phyloP scores from a whole-genome alignment of 2,888 invertebrate genomes.

The Mimachlamys varia region DNA sequence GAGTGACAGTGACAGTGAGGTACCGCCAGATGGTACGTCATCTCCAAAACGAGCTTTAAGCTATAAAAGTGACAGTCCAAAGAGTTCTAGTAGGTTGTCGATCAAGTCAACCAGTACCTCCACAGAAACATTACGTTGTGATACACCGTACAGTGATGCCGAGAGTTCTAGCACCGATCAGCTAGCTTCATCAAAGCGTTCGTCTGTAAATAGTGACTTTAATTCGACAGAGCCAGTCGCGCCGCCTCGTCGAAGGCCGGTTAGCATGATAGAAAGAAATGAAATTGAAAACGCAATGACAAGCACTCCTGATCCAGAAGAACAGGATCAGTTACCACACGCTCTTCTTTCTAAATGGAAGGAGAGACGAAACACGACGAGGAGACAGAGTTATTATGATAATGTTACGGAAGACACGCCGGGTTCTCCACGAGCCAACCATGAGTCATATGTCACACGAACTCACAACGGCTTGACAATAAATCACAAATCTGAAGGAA shows the following conservation, averaged over 20 bases:
- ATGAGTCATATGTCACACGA: constrained; percentile 56
- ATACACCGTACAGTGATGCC: constrained; percentile 66
- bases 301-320: constrained; percentile 52
- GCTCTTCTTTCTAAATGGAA: constrained; percentile 71
- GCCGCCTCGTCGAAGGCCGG: constrained; percentile 52
- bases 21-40: constrained; percentile 60
- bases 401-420: constrained; percentile 68
- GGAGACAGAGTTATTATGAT: constrained; percentile 72
- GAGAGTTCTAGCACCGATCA: constrained; percentile 68
- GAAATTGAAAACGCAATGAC: constrained; percentile 39
- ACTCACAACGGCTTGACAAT: constrained; percentile 54
- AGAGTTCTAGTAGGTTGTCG: constrained; percentile 69
- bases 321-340: constrained; percentile 67
- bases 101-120: constrained; percentile 75
- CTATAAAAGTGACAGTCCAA: constrained; percentile 73
- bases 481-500: constrained; percentile 63
- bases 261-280: constrained; percentile 52
- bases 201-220: constrained; percentile 48
- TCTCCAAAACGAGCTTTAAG: constrained; percentile 66
- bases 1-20: constrained; percentile 74
- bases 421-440: constrained; percentile 58
- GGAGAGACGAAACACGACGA: constrained; percentile 62
- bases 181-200: constrained; percentile 46
- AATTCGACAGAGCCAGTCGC: constrained; percentile 43
- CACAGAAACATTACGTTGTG: constrained; percentile 74